Evolutionary conservation across 2,797 vertebrate species (phyloP), one percentile per base, ranked within the genome.

Genomic region (Crenuchus spilurus): DNA sequence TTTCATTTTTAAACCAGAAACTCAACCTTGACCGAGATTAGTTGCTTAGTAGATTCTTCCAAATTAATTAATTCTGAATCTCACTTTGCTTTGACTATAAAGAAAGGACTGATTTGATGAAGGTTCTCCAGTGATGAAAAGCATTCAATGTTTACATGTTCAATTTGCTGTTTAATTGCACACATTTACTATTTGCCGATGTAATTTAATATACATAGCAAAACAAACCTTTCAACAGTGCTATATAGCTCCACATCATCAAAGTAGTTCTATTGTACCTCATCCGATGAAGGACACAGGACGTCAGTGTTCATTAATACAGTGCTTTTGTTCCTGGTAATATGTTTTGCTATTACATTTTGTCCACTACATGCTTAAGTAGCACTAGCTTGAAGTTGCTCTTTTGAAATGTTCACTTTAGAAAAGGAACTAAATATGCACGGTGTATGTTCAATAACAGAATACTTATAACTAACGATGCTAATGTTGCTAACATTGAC

Each of bases 41-140:
- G 26, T 9, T 48, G 26, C 39, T 28, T 48, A 7, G 37, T 13
- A 39, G 35, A 41, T 61, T 41, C 20, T 41, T 24, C 2, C 4
- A 18, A 48, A 69, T 44, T 13, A 16, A 62, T 67, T 72, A 75
- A 61, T 4, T 66, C 52, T 16, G 22, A 70, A 54, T 3, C 51
- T 31, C 37, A 52, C 16, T 51, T 49, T 58, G 26, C n/a, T 48
- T 41, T 51, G 79, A 33, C 60, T 49, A 72, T 63, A 1, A 16
- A 65, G n/a, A 78, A 61, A n/a, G 41, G 55, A 73, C 16, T 41
- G 65, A 78, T 72, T 77, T 18, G 52, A 64, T 26, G 8, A 46
- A 30, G 30, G 70, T 51, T 42, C 65, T 70, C 20, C 55, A 70
- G 55, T 64, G 62, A 61, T 64, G 60, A 82, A 76, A 16, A 67